Evolutionary conservation across 2,888 invertebrate species (phyloP).

Genomic region (Acrobasis consociella): DNA sequence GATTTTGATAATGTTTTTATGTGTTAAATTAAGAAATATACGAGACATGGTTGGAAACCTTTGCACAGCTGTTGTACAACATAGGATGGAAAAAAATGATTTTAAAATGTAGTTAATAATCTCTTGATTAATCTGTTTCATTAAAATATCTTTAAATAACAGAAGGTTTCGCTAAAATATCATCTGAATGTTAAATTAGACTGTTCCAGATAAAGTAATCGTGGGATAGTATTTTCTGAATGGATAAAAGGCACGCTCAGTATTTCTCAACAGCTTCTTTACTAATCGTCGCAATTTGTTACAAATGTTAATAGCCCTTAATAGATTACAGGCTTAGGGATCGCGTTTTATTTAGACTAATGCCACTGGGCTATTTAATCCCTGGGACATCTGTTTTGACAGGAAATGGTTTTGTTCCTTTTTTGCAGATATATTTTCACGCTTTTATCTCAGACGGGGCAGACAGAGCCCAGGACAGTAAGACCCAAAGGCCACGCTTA

Average conservation of each 20-base stretch:
- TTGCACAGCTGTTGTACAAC: too few relatives aligned
- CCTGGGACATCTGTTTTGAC: slow-evolving; percentile 11
- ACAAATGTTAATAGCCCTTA: slow-evolving; percentile 11
- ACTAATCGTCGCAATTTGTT: slow-evolving; percentile 20
- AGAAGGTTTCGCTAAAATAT: background rate
- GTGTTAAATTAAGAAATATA: too few relatives aligned
- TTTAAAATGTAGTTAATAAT: too few relatives aligned
- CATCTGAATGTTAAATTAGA: slow-evolving; percentile 10
- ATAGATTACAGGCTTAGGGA: slow-evolving; percentile 5
- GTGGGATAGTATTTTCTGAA: slow-evolving; percentile 20
- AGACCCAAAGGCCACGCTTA: too few relatives aligned
- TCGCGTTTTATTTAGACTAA: slow-evolving; percentile 14
- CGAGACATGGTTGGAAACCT: too few relatives aligned
- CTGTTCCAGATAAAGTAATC: slow-evolving; percentile 20
- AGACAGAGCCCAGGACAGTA: too few relatives aligned
- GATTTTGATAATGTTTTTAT: too few relatives aligned
- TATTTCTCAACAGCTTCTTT: slow-evolving; percentile 19
- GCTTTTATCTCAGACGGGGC: too few relatives aligned
- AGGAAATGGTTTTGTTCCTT: background rate
- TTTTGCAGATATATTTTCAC: too few relatives aligned
- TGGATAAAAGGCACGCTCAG: slow-evolving; percentile 10
- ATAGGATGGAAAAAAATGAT: too few relatives aligned
- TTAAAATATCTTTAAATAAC: background rate
- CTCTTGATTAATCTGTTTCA: too few relatives aligned
- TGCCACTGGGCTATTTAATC: slow-evolving; percentile 8